Evolutionary conservation across 2,113 vertebrate genomes (phyloP).

Genomic region (Sciurus niger): DNA sequence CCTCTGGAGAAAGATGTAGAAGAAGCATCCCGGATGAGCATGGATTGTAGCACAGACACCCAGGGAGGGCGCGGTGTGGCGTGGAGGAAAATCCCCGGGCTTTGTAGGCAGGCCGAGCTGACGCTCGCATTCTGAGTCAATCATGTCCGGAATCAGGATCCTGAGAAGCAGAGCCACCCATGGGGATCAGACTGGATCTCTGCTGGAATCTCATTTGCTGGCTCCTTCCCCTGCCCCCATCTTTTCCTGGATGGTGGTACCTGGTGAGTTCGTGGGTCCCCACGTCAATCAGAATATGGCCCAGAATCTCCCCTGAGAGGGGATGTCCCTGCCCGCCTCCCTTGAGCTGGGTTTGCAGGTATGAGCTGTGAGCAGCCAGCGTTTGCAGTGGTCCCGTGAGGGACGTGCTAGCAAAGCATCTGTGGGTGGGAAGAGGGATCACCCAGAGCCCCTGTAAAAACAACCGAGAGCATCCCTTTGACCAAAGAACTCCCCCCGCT

Average conservation of each 20-base stretch:
- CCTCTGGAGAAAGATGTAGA: constrained; percentile 33
- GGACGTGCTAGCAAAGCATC: fast-evolving
- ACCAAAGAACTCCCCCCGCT: not conserved
- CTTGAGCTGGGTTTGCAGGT: not conserved
- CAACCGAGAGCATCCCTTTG: not conserved
- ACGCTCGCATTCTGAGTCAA: not conserved
- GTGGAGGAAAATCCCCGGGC: not conserved
- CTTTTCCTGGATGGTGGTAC: not conserved
- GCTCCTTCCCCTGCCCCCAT: not conserved
- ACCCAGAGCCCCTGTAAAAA: too few relatives aligned
- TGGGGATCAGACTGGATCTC: not conserved
- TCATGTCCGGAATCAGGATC: not conserved
- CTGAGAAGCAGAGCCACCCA: not conserved
- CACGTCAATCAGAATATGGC: not conserved
- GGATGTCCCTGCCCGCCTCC: not conserved
- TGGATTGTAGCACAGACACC: fast-evolving
- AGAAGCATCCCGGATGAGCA: not conserved
- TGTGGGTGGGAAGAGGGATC: not conserved
- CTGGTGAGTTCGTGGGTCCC: not conserved
- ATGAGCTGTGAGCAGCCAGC: not conserved
- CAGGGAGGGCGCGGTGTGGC: fast-evolving
- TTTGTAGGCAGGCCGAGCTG: not conserved
- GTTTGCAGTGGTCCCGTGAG: not conserved
- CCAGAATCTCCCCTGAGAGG: not conserved
- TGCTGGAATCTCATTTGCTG: not conserved